Percentiles rank a stretch among this genome's conserved stretches.
Evolutionary conservation across 2,797 vertebrate genomes (phyloP).

Genomic region (Etheostoma nigrum): DNA sequence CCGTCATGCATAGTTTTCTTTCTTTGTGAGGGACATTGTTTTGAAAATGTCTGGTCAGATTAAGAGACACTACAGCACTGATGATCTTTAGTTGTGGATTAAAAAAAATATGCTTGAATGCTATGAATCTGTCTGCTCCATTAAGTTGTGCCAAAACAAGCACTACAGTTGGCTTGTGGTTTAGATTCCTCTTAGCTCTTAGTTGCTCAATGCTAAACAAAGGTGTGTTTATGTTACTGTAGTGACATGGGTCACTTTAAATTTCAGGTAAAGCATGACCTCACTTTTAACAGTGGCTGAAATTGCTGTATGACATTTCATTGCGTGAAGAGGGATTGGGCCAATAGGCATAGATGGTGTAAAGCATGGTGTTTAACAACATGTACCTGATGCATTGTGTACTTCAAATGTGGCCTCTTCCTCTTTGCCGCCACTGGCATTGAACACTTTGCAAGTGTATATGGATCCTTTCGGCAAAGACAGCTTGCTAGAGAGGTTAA

Average conservation of each 20-base stretch:
- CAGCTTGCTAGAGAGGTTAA: constrained; percentile 69
- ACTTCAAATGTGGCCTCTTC: accelerated
- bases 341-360: not conserved
- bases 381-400: accelerated
- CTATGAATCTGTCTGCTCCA: too few species aligned
- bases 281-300: not conserved
- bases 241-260: not conserved
- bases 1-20: not conserved
- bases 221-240: not conserved
- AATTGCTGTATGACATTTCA: not conserved
- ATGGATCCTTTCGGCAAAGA: accelerated
- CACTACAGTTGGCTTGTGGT: not conserved
- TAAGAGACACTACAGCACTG: not conserved
- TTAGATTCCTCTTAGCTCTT: not conserved
- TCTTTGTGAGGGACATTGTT: not conserved
- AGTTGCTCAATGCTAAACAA: not conserved
- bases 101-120: not conserved
- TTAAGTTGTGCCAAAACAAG: not conserved
- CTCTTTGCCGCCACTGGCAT: constrained; percentile 41
- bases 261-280: not conserved
- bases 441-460: constrained; percentile 72
- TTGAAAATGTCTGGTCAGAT: not conserved
- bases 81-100: too few species aligned
- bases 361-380: not conserved
- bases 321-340: not conserved